Evolutionary conservation across 2,797 vertebrate species (phyloP).

Genomic region (Gymnoscopelus braueri): DNA sequence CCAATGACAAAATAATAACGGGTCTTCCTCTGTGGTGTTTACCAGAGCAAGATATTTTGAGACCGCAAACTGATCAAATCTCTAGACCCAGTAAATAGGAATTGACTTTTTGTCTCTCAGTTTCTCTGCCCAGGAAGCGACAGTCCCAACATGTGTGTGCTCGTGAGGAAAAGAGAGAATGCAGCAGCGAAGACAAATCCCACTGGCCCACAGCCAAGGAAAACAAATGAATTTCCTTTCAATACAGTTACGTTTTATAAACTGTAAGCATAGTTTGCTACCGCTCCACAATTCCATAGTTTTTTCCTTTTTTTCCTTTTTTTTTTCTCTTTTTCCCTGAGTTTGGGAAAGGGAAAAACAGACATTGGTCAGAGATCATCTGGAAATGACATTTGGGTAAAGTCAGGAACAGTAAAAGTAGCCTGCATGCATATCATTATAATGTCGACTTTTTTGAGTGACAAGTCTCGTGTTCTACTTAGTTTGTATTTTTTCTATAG

Average conservation of each 20-base stretch:
- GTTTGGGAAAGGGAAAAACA: conserved; percentile 46
- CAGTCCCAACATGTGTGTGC: conserved; percentile 37
- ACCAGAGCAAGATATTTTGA: conserved; percentile 31
- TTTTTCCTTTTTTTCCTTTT: conserved; percentile 4
- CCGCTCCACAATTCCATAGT: conserved; percentile 50
- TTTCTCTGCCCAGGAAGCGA: conserved; percentile 29
- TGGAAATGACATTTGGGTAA: conserved; percentile 75
- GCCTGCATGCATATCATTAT: conserved; percentile 6
- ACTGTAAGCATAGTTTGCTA: conserved; percentile 31
- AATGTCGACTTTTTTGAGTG: conserved; percentile 13
- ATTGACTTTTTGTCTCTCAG: conserved; percentile 26
- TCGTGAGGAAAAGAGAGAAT: conserved; percentile 43
- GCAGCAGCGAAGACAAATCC: conserved; percentile 54
- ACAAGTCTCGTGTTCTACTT: conserved; percentile 1
- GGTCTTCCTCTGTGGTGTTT: conserved; percentile 51
- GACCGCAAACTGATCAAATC: conserved; percentile 29
- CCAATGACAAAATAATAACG: conserved; percentile 48
- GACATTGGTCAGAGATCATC: conserved; percentile 67
- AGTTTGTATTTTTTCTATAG: conserved; percentile 14
- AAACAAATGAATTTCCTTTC: conserved; percentile 68
- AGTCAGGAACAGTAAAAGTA: conserved; percentile 29
- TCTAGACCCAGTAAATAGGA: conserved; percentile 32
- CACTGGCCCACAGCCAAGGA: conserved; percentile 47
- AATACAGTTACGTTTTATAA: conserved; percentile 36
- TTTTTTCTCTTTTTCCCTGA: conserved; percentile 25